Conservation (phyloP, 2,113 vertebrate genomes). For the Nettapus auritus region DNA sequence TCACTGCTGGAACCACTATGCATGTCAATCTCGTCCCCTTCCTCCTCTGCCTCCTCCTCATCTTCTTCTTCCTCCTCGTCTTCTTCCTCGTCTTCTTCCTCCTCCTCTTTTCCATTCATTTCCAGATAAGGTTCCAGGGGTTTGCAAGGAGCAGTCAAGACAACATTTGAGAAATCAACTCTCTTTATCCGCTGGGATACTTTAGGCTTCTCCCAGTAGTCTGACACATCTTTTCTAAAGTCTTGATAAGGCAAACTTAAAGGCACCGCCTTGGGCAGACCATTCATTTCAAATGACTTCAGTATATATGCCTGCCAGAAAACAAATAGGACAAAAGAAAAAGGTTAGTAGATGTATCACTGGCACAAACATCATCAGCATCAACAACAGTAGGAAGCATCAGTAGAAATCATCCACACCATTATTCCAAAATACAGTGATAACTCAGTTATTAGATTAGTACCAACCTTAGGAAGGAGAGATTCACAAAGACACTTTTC, state of each 20-base stretch:
- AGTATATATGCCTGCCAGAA: constrained; percentile 79
- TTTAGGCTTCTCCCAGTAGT: constrained; percentile 85
- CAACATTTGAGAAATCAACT: constrained; percentile 89
- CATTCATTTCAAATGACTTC: constrained; percentile 81
- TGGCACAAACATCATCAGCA: background rate
- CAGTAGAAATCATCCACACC: background rate
- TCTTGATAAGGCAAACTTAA: constrained; percentile 88
- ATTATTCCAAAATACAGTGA: background rate
- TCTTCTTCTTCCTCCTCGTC: constrained; percentile 62
- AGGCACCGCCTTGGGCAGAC: constrained; percentile 80
- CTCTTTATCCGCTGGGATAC: constrained; percentile 86
- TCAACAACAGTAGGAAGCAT: background rate
- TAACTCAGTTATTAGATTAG: fast-evolving
- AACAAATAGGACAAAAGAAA: constrained; percentile 28
- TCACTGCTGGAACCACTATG: constrained; percentile 89
- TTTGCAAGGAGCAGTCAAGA: constrained; percentile 81
- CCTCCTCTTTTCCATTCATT: constrained; percentile 68
- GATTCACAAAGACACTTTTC: background rate
- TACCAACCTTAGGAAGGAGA: background rate
- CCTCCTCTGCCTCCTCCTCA: constrained; percentile 73
- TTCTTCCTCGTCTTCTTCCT: constrained; percentile 36
- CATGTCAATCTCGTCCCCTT: constrained; percentile 79
- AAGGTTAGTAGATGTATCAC: background rate
- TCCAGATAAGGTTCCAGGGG: constrained; percentile 68
- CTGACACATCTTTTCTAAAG: constrained; percentile 85